Evolutionary conservation across 2,113 vertebrate species (phyloP), one percentile per base, ranked within the genome.

Genomic region (Cyanistes caeruleus): DNA sequence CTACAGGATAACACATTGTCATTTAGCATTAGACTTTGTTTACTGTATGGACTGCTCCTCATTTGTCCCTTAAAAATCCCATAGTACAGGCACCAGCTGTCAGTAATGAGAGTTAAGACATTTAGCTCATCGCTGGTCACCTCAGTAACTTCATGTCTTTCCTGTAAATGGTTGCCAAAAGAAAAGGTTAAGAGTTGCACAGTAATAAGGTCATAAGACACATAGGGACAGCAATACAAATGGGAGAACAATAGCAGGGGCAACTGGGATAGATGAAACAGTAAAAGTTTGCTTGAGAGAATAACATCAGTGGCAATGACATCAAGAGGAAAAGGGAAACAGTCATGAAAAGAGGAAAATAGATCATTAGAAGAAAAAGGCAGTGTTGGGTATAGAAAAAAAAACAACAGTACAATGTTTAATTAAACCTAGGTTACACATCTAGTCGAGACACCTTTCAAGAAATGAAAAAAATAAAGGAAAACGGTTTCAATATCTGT

Each of bases 131-230:
- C 84, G 85, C 60, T 93, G 88, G 56, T 90, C 79, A 84, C 41
- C 23, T 90, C 44, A 67, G 60, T 84, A 70, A 46, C 48, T 95
- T 93, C 70, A 85, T 55, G 55, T 77, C 75, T 84, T 96, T 95
- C 75, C 85, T 92, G 72, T 60, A 88, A 92, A 84, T 65, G 24
- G 22, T n/a, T 95, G 72, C 73, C 76, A 92, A 88, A 93, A 84
- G 44, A 48, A 93, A 95, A 96, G 83, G 92, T 95, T 93, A 86
- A 75, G 92, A 96, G 88, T 60, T 78, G 44, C 60, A 64, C 31
- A 33, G 78, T 88, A 96, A 81, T 94, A 95, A 93, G 87, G 85
- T 91, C 92, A 86, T 86, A 96, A 86, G 85, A 59, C 65, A 78
- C 22, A 31, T 84, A 79, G 87, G 82, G 90, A 95, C 90, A 95